Evolutionary conservation across 2,797 vertebrate genomes (phyloP), one percentile per base, ranked within the genome.

Genomic region (Sebastolobus altivelis): DNA sequence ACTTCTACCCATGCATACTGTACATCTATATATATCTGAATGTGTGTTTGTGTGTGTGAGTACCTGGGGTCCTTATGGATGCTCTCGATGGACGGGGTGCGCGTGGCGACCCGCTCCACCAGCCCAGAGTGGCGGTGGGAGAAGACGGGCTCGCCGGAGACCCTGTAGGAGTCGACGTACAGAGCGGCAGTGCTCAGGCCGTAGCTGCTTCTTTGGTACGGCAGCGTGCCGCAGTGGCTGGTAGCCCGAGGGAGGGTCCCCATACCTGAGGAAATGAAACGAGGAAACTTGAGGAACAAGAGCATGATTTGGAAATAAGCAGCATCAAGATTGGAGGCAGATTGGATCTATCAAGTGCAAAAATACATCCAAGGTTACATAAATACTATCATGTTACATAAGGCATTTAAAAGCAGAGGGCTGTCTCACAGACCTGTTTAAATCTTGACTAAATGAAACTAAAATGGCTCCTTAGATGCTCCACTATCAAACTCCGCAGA

Each of bases 21-120:
- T 38, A 13, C 2, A 65, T 65, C 68, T 59, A n/a, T 10, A 55
- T 1, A 33, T 20, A 4, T 38, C 18, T 70, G 60, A 8, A 22
- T 12, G 31, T 55, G 25, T 27, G 22, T 25, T 87, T 84, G 93
- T 95, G 35, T 58, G 27, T 29, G 25, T 27, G 87, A 85, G 93
- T 95, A 97, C 98, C 98, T 98, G 87, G 98, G 98, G 92, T 99
- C 98, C 84, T 99, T 99, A 83, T 99, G 97, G 83, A 98, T 98
- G 95, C 98, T 99, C 94, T 99, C 98, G 66, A 99, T 97, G 55
- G 98, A 99, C 0, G 98, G 98, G 0, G 97, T 98, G 31, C 98
- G 96, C 0, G 98, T 98, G 69, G 95, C 95, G 4, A 92, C 95
- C n/a, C 97, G 97, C 1, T 99, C 97, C 1, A 95, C 91, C 0